Evolutionary conservation across 2,797 vertebrate species (phyloP).

Genomic region (Streptopelia turtur): DNA sequence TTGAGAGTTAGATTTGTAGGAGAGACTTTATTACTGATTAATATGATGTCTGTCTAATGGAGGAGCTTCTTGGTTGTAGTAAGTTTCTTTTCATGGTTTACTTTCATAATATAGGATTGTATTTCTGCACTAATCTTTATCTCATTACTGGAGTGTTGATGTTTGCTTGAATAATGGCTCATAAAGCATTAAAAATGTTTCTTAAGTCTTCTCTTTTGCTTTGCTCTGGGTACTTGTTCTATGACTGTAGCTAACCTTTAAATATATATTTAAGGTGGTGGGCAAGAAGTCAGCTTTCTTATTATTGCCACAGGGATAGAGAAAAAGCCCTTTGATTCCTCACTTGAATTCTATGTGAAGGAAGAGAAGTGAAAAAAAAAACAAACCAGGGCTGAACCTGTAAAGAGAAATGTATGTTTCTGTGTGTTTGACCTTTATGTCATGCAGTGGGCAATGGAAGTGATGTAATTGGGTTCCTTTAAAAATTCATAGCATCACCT

Average conservation of each 20-base stretch:
- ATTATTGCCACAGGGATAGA: neutral
- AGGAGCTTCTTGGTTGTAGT: neutral
- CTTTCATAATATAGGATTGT: neutral
- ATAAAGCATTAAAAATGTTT: neutral
- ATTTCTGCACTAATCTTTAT: neutral
- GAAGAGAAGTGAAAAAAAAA: neutral
- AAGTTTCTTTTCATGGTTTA: neutral
- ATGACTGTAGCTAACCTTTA: conserved; percentile 8
- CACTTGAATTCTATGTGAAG: neutral
- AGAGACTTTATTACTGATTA: neutral
- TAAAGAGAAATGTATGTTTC: neutral
- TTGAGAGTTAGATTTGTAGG: neutral
- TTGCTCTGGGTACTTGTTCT: neutral
- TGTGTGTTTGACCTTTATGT: neutral
- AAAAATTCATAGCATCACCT: neutral
- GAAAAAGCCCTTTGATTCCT: neutral
- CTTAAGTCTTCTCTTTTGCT: neutral
- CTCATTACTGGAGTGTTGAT: neutral
- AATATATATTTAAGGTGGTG: neutral
- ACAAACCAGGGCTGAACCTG: neutral
- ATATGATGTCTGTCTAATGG: neutral
- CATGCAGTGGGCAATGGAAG: neutral
- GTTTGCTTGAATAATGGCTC: neutral
- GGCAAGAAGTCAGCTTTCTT: neutral
- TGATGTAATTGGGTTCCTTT: neutral